Conservation (phyloP, 1,140 invertebrate genomes). For the Dendroctonus ponderosae region DNA sequence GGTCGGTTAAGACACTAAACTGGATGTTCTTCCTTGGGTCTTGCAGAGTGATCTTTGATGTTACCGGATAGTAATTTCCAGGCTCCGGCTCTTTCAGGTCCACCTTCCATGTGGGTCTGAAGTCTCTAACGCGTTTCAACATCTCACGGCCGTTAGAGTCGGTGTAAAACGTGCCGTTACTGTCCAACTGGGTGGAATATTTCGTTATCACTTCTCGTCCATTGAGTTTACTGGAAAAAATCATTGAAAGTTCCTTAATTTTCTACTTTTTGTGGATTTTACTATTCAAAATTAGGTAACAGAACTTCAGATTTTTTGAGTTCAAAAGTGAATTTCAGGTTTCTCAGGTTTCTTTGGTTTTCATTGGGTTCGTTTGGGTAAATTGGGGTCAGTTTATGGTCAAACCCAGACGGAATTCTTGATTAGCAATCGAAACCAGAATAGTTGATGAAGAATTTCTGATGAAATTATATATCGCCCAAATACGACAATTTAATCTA, state of each 20-base stretch:
- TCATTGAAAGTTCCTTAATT: neutral
- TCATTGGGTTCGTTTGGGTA: neutral
- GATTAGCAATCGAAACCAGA: too few species aligned
- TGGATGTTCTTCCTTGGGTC: conserved; percentile 55
- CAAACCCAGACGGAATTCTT: too few species aligned
- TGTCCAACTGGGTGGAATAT: conserved; percentile 65
- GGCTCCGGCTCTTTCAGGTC: conserved; percentile 67
- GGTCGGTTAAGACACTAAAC: conserved; percentile 74
- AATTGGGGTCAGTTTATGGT: too few species aligned
- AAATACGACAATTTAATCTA: too few species aligned
- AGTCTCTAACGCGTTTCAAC: conserved; percentile 69
- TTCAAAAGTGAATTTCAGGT: too few species aligned
- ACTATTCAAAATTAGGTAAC: neutral
- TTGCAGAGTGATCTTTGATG: conserved; percentile 72
- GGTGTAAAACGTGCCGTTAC: conserved; percentile 77
- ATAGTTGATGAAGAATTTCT: too few species aligned
- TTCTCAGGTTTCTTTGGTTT: neutral
- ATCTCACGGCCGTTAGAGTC: conserved; percentile 93
- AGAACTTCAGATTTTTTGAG: neutral
- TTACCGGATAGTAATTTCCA: conserved; percentile 93
- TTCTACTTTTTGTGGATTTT: neutral
- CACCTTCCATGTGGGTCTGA: conserved; percentile 70
- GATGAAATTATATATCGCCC: too few species aligned
- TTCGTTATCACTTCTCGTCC: conserved; percentile 82
- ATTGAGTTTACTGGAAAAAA: conserved; percentile 58